These are phyloP conservation scores for Spinus pinus DNA, from an alignment of 2,797 vertebrate genomes.

Conservation along the genomic window DNA sequence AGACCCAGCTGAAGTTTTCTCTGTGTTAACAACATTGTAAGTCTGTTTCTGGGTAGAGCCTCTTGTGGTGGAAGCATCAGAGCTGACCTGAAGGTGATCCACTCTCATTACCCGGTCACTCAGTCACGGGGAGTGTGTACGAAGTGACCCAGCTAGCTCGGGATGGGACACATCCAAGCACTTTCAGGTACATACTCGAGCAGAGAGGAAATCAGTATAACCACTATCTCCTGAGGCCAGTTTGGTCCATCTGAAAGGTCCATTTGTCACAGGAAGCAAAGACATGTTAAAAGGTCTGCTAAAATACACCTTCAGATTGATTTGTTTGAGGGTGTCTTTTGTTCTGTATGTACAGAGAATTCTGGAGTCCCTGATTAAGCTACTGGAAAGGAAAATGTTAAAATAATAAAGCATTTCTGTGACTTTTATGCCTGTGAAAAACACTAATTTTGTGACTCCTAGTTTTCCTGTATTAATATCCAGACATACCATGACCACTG, in stretches of 20 bases:
- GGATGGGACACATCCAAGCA: neutral
- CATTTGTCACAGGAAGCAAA: slow-evolving; percentile 9
- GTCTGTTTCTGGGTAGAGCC: neutral
- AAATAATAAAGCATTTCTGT: neutral
- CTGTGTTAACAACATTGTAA: neutral
- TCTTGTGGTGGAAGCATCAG: neutral
- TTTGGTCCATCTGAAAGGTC: neutral
- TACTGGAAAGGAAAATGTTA: neutral
- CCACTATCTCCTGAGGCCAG: neutral
- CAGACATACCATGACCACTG: neutral
- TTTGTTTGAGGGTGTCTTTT: neutral
- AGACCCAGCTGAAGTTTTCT: neutral
- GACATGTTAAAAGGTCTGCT: neutral
- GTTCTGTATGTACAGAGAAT: neutral
- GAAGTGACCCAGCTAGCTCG: neutral
- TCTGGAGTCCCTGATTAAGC: neutral
- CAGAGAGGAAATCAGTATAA: neutral
- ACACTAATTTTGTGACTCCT: neutral
- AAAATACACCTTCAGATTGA: neutral
- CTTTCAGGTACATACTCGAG: neutral
- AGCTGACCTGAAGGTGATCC: neutral
- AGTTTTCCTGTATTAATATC: neutral
- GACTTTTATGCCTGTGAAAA: neutral
- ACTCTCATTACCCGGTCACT: rapidly evolving
- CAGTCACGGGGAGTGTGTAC: neutral